These are phyloP conservation scores for Acleris sparsana DNA, from an alignment of 2,888 invertebrate genomes.

Conservation along the genomic window DNA sequence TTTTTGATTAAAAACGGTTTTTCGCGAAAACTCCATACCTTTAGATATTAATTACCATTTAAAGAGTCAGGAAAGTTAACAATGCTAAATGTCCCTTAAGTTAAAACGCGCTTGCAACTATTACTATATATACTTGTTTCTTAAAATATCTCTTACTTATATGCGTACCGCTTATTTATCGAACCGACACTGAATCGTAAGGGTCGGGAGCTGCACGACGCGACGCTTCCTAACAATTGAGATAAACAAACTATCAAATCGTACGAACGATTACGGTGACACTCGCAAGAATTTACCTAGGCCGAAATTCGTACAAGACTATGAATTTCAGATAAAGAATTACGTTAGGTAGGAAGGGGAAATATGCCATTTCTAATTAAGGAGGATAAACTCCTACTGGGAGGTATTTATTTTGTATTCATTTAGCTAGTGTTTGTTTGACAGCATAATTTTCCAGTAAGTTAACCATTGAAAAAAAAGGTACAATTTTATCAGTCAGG, in stretches of 20 bases:
- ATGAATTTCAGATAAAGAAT: neutral
- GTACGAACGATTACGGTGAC: neutral
- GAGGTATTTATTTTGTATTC: too few relatives aligned
- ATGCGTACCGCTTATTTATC: constrained; percentile 1
- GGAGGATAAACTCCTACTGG: too few relatives aligned
- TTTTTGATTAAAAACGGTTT: too few relatives aligned
- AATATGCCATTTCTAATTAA: too few relatives aligned
- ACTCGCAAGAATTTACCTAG: neutral
- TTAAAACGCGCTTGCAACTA: too few relatives aligned
- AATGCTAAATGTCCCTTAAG: too few relatives aligned
- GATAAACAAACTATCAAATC: constrained; percentile 12
- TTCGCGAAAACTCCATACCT: too few relatives aligned
- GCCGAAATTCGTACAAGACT: neutral
- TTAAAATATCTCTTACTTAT: neutral
- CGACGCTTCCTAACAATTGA: constrained; percentile 9
- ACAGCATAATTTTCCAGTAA: neutral
- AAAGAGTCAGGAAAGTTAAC: too few relatives aligned
- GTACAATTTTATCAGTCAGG: constrained; percentile 57
- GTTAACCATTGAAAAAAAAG: constrained; percentile 17
- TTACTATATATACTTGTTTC: too few relatives aligned
- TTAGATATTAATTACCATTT: too few relatives aligned
- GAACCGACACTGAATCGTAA: neutral
- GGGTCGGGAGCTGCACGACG: constrained; percentile 3
- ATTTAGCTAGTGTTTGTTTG: neutral
- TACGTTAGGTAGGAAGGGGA: too few relatives aligned